phyloP scores from a whole-genome alignment of 2,113 vertebrate species.

The Lanius ludovicianus region DNA sequence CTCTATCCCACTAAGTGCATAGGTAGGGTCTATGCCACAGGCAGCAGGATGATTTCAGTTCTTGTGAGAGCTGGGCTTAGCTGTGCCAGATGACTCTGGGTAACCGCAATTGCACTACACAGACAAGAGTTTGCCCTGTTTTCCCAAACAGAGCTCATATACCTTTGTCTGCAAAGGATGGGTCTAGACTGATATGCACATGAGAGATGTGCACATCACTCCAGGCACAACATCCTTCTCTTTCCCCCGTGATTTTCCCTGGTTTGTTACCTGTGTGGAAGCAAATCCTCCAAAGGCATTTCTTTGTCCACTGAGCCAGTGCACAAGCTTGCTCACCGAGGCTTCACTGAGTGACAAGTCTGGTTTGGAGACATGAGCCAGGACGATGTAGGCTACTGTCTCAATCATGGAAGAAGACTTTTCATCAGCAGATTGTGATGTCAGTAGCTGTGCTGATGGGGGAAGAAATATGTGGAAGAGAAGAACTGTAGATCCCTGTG shows the following conservation, averaged over 20 bases:
- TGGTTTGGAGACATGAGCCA: conserved; percentile 37
- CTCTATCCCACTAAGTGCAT: neutral
- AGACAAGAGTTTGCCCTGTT: neutral
- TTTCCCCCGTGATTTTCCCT: neutral
- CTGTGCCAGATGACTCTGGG: neutral
- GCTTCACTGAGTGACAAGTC: neutral
- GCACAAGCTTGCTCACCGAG: conserved; percentile 18
- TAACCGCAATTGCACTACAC: neutral
- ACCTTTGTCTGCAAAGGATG: neutral
- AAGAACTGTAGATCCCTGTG: neutral
- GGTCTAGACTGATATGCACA: neutral
- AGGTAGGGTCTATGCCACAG: neutral
- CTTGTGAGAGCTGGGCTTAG: neutral
- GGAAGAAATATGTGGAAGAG: neutral
- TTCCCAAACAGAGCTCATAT: neutral
- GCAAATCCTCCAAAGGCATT: conserved; percentile 39
- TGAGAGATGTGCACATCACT: neutral
- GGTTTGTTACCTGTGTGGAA: conserved; percentile 55
- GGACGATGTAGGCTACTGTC: conserved; percentile 42
- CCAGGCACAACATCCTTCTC: neutral
- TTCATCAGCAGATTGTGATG: neutral
- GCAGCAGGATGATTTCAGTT: neutral
- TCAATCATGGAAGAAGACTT: conserved; percentile 21
- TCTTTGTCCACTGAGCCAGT: neutral
- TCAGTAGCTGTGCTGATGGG: neutral